Conservation (phyloP, 2,113 vertebrate genomes). For the Pleuronectes platessa region DNA sequence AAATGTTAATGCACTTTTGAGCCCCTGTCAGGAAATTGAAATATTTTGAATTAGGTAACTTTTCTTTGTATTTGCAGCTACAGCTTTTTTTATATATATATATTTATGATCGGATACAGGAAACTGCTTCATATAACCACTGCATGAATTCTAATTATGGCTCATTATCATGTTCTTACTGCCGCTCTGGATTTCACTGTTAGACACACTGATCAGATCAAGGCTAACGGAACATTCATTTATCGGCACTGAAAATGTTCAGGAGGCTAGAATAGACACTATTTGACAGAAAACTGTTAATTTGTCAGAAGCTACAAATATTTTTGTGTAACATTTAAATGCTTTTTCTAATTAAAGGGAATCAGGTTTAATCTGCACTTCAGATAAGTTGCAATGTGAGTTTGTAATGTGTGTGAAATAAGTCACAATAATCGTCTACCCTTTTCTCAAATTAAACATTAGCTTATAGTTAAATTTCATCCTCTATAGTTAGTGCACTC, state of each 20-base stretch:
- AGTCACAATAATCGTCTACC: neutral
- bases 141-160: neutral
- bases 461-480: neutral
- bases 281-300: too few relatives aligned
- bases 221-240: neutral
- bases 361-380: too few relatives aligned
- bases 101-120: too few relatives aligned
- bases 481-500: too few relatives aligned
- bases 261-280: too few relatives aligned
- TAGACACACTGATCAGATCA: too few relatives aligned
- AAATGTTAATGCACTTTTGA: neutral
- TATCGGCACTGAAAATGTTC: neutral
- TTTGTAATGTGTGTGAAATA: neutral
- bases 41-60: neutral
- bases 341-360: neutral
- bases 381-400: too few relatives aligned
- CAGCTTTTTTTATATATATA: too few relatives aligned
- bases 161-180: neutral
- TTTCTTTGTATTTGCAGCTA: neutral
- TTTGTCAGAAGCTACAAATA: too few relatives aligned
- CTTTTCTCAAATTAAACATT: neutral
- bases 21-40: neutral
- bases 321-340: too few relatives aligned
- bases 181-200: neutral
- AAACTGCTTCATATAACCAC: neutral